phyloP scores from a whole-genome alignment of 2,797 vertebrate genomes.

The Gymnocypris eckloni region DNA sequence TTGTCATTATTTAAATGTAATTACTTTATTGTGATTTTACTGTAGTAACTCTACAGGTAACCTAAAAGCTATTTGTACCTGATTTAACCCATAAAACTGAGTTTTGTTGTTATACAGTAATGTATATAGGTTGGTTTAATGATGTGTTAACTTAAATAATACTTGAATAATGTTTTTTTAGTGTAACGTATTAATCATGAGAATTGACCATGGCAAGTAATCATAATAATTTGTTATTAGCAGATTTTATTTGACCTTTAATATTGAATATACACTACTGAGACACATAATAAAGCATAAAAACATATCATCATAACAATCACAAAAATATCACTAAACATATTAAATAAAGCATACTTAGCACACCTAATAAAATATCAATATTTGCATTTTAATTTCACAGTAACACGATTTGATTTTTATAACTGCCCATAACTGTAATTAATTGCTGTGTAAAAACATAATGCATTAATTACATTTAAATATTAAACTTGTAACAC shows the following conservation, averaged over 20 bases:
- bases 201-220: not conserved
- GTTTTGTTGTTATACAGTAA: not conserved
- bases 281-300: not conserved
- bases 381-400: not conserved
- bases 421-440: too few species aligned
- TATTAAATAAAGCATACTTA: not conserved
- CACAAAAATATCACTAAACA: not conserved
- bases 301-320: not conserved
- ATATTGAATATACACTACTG: not conserved
- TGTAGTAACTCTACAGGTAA: not conserved
- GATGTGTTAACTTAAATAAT: not conserved
- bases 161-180: too few species aligned
- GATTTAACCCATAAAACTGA: too few species aligned
- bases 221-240: not conserved
- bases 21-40: not conserved
- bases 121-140: not conserved
- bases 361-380: not conserved
- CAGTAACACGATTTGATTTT: not conserved
- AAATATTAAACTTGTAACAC: not conserved
- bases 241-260: not conserved
- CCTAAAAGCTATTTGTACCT: not conserved
- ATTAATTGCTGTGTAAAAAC: not conserved
- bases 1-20: not conserved
- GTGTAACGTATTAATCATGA: not conserved
- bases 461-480: not conserved